Evolutionary conservation across 2,888 invertebrate species (phyloP).

Genomic region (Leptinotarsa peninsularis): DNA sequence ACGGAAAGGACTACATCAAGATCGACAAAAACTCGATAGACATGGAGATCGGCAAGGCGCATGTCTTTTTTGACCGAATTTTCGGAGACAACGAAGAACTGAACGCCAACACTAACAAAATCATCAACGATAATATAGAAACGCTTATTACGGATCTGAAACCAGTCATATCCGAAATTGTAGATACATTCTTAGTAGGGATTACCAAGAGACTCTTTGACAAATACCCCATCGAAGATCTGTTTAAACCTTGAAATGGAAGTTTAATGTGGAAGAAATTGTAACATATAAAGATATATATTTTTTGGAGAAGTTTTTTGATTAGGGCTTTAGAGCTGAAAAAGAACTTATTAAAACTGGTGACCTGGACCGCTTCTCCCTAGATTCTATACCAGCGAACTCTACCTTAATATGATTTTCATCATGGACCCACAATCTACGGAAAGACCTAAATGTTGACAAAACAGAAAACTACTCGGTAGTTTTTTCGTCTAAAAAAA

Average conservation of each 20-base stretch:
- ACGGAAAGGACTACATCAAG: constrained; percentile 69
- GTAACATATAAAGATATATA: too few species aligned
- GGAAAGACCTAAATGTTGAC: too few species aligned
- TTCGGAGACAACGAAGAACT: constrained; percentile 72
- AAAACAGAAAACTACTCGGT: too few species aligned
- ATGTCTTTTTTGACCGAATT: constrained; percentile 74
- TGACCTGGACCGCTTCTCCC: too few species aligned
- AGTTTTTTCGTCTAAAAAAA: too few species aligned
- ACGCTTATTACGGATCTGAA: constrained; percentile 75
- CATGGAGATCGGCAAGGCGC: constrained; percentile 73
- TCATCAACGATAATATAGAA: constrained; percentile 80
- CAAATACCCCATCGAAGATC: constrained; percentile 67
- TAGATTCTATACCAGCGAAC: too few species aligned
- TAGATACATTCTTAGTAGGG: constrained; percentile 67
- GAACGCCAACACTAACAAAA: constrained; percentile 76
- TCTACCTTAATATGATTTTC: too few species aligned
- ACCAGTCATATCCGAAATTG: constrained; percentile 72
- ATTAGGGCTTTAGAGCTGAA: too few species aligned
- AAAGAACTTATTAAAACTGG: too few species aligned
- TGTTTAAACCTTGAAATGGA: constrained; percentile 54
- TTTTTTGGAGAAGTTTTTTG: too few species aligned
- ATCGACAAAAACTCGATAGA: constrained; percentile 73
- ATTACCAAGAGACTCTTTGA: constrained; percentile 69
- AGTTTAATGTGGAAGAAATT: too few species aligned
- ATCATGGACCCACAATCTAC: too few species aligned